phyloP scores from a whole-genome alignment of 2,888 invertebrate genomes.

The Boloria euphrosyne region DNA sequence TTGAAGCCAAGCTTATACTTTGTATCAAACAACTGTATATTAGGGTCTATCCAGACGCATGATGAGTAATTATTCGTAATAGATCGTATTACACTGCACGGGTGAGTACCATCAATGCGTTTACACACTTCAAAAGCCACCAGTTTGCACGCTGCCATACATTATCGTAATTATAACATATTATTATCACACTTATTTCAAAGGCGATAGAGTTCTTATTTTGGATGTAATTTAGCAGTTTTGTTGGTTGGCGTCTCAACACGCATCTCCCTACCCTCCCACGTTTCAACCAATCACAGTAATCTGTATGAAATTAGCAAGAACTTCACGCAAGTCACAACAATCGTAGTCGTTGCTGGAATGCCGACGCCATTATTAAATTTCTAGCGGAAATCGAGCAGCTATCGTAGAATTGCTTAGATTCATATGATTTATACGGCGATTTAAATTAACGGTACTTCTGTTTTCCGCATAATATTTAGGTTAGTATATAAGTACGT shows the following conservation, averaged over 20 bases:
- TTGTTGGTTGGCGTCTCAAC: conserved; percentile 53
- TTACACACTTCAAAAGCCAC: conserved; percentile 50
- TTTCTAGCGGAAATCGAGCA: conserved; percentile 28
- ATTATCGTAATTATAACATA: conserved; percentile 6
- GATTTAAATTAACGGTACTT: conserved; percentile 1
- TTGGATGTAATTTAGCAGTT: not conserved
- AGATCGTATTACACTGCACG: conserved; percentile 49
- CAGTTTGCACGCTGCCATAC: conserved; percentile 46
- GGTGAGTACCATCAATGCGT: conserved; percentile 8
- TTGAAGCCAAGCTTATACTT: conserved; percentile 2
- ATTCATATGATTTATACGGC: conserved; percentile 11
- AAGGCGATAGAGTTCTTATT: not conserved
- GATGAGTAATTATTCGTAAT: conserved; percentile 55
- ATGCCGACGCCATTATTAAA: conserved; percentile 46
- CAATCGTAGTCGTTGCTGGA: conserved; percentile 55
- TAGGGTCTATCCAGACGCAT: conserved; percentile 47
- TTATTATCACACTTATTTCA: conserved; percentile 10
- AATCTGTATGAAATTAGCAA: conserved; percentile 63
- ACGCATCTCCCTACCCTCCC: conserved; percentile 47
- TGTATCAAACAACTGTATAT: conserved; percentile 17
- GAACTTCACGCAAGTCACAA: conserved; percentile 61
- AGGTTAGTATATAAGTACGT: not conserved
- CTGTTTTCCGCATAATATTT: not conserved
- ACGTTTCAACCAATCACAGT: conserved; percentile 62
- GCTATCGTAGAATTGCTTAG: conserved; percentile 7